phyloP scores from a whole-genome alignment of 2,113 vertebrate species.

The cattle (Bos taurus) region DNA sequence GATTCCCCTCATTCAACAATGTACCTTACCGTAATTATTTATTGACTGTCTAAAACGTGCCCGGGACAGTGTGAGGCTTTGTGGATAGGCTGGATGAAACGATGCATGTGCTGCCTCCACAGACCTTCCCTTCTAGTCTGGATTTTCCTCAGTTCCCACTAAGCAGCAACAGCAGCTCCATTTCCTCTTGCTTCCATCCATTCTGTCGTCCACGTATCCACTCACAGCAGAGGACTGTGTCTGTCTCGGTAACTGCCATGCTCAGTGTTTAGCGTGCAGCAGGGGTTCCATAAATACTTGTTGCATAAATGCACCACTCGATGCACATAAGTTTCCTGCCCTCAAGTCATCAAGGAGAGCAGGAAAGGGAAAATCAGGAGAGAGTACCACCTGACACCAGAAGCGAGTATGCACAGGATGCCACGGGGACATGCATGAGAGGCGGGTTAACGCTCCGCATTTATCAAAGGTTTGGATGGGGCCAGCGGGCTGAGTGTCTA shows the following conservation, averaged over 20 bases:
- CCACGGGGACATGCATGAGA: accelerated
- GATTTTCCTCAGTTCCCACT: background rate
- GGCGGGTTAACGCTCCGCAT: accelerated
- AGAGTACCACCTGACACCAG: accelerated
- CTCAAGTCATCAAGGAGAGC: background rate
- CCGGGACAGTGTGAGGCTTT: background rate
- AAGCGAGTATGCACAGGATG: background rate
- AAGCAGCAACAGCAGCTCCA: background rate
- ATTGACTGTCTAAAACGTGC: background rate
- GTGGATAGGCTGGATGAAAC: background rate
- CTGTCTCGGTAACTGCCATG: background rate
- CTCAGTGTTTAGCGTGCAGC: background rate
- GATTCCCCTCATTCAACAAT: background rate
- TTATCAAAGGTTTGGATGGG: background rate
- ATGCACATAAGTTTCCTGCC: background rate
- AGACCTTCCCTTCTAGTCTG: background rate
- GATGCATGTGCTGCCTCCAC: background rate
- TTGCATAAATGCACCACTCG: background rate
- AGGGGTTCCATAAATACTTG: background rate
- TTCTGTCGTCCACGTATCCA: background rate
- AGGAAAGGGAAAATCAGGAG: background rate
- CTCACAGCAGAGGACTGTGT: background rate
- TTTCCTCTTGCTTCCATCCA: background rate
- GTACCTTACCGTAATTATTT: background rate
- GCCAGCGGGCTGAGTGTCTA: background rate